Conservation (phyloP, 2,888 invertebrate species). For the Drosophila dives region DNA sequence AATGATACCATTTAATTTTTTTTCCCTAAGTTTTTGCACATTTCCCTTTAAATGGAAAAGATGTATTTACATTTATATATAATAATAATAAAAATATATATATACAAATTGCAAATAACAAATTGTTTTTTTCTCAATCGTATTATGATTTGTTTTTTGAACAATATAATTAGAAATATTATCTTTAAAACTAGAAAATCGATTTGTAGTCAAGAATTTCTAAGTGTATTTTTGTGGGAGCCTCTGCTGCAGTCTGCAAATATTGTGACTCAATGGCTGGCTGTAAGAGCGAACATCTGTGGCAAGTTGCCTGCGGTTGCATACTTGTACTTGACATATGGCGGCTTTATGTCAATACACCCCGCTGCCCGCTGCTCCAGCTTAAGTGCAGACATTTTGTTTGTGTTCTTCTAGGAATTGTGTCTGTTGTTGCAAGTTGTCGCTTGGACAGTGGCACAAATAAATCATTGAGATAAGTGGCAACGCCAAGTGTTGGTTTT, state of each 20-base stretch:
- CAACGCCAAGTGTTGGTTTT: slow-evolving; percentile 31
- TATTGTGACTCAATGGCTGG: slow-evolving; percentile 3
- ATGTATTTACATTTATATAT: background rate
- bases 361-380: background rate
- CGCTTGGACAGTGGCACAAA: slow-evolving; percentile 41
- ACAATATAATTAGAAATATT: background rate
- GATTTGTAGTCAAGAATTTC: background rate
- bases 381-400: slow-evolving; percentile 57
- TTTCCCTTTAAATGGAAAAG: background rate
- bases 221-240: slow-evolving; percentile 8
- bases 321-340: slow-evolving; percentile 52
- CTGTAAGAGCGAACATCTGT: slow-evolving; percentile 30
- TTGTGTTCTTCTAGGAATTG: slow-evolving; percentile 52
- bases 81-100: background rate
- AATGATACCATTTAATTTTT: background rate
- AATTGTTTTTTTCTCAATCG: background rate
- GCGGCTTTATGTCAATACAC: slow-evolving; percentile 47
- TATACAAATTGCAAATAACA: background rate
- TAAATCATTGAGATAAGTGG: slow-evolving; percentile 65
- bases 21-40: background rate
- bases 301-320: slow-evolving; percentile 49
- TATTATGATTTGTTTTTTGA: background rate
- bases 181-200: background rate
- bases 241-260: background rate
- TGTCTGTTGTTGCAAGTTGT: slow-evolving; percentile 30